Evolutionary conservation across 2,888 invertebrate genomes (phyloP), one percentile per base, ranked within the genome.

Genomic region (Parnassius mnemosyne): DNA sequence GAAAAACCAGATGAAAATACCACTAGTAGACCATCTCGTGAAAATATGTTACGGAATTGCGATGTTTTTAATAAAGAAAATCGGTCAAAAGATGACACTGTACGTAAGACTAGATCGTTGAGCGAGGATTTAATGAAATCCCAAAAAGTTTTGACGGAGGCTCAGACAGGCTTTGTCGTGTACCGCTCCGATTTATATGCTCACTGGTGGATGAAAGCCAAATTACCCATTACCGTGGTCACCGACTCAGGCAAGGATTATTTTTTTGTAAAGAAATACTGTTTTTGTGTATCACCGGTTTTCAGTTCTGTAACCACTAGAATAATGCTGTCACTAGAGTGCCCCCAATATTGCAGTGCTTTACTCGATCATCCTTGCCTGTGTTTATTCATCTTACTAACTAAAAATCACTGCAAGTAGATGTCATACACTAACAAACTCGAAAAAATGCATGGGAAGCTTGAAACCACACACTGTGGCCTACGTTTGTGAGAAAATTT

Each of bases 191-290:
- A 96, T 77, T 92, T 97, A 85, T 97, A 97, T 85, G 97, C 96
- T 68, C 97, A 97, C 91, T 97, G 97, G 97, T 97, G 97, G 96
- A 94, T 97, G 92, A 97, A 97, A 93, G 96, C 96, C 80, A 95
- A 95, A 79, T 93, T 96, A 80, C 96, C 96, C 69, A 93, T 92
- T 71, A 92, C 91, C 75, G 93, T 94, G 85, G 89, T 92, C 90
- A 89, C 83, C 86, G 89, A 91, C 90, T 90, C 92, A 81, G 93
- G 92, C 84, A 93, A 94, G 85, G 89, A 94, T 81, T 83, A 92
- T 79, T 92, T 84, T 84, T 89, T 90, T 90, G 90, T 90, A 89
- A 90, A 90, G 89, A 85, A 79, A 87, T 85, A 88, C 89, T 90
- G 86, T 87, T 85, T 34, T 87, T 89, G 88, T 89, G 89, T 83